These are phyloP conservation scores for Entelurus aequoreus DNA, from an alignment of 2,113 vertebrate genomes.

Conservation along the genomic window DNA sequence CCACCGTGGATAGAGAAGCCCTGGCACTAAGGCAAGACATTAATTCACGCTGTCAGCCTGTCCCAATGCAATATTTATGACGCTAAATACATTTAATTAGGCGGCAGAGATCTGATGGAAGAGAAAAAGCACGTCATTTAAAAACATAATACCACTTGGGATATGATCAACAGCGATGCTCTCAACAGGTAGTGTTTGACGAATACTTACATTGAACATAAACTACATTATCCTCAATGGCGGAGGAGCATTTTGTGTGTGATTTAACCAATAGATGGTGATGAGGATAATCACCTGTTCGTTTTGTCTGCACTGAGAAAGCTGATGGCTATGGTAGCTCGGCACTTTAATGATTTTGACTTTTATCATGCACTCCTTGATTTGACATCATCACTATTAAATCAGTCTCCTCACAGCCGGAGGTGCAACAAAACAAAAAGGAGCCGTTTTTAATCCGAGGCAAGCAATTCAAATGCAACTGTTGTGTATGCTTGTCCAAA, in stretches of 20 bases:
- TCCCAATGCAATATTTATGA: slow-evolving; percentile 78
- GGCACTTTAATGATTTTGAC: slow-evolving; percentile 15
- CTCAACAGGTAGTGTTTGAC: slow-evolving; percentile 23
- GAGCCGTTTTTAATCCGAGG: neutral
- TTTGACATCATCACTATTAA: neutral
- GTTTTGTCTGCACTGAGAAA: neutral
- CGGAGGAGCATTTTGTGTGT: slow-evolving; percentile 9
- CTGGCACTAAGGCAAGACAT: slow-evolving; percentile 71
- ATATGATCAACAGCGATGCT: slow-evolving; percentile 20
- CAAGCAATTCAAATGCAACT: slow-evolving; percentile 5
- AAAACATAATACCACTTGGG: slow-evolving; percentile 17
- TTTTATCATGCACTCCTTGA: slow-evolving; percentile 16
- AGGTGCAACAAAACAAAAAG: slow-evolving; percentile 2
- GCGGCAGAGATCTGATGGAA: slow-evolving; percentile 57
- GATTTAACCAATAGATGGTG: slow-evolving; percentile 13
- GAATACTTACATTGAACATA: slow-evolving; percentile 12
- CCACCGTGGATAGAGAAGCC: slow-evolving; percentile 64
- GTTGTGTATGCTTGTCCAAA: neutral
- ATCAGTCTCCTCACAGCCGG: slow-evolving; percentile 1
- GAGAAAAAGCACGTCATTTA: slow-evolving; percentile 72
- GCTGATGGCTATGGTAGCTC: slow-evolving; percentile 6
- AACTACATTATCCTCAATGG: slow-evolving; percentile 5
- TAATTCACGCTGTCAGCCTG: slow-evolving; percentile 76
- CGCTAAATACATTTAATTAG: slow-evolving; percentile 80
- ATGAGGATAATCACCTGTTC: slow-evolving; percentile 10